Conservation (phyloP, 2,888 invertebrate species). For the Hirtodrosophila duncani region DNA sequence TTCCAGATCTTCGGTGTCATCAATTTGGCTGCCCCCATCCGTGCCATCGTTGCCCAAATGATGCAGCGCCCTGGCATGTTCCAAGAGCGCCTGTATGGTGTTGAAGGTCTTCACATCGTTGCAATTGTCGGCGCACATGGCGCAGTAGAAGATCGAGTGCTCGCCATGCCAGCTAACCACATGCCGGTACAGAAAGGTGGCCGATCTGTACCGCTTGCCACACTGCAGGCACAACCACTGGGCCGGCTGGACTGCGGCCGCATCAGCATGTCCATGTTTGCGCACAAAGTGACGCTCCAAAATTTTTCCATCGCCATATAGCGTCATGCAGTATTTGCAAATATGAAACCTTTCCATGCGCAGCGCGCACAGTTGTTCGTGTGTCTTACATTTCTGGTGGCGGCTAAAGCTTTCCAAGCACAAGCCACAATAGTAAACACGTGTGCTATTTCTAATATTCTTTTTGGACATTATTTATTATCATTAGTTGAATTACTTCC, state of each 20-base stretch:
- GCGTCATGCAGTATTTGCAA: slow-evolving; percentile 48
- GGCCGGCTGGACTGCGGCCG: no score
- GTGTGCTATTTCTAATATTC: no score
- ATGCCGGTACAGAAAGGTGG: slow-evolving; percentile 49
- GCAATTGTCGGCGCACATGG: slow-evolving; percentile 44
- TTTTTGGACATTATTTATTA: no score
- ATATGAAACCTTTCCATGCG: slow-evolving; percentile 35
- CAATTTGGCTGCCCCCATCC: slow-evolving; percentile 34
- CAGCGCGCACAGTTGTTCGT: slow-evolving; percentile 40
- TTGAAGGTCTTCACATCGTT: slow-evolving; percentile 45
- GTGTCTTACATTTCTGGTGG: slow-evolving; percentile 35
- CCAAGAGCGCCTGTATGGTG: slow-evolving; percentile 29
- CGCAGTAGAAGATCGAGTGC: slow-evolving; percentile 57
- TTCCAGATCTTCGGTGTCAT: slow-evolving; percentile 53
- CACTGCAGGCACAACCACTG: slow-evolving; percentile 51
- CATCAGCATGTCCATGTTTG: slow-evolving; percentile 43
- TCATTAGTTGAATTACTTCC: no score
- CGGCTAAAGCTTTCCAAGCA: slow-evolving; percentile 40
- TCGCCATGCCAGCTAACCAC: slow-evolving; percentile 55
- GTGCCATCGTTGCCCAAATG: slow-evolving; percentile 16
- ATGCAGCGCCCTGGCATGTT: slow-evolving; percentile 47
- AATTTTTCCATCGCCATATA: slow-evolving; percentile 46
- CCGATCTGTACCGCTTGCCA: slow-evolving; percentile 49
- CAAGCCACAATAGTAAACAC: slow-evolving; percentile 38
- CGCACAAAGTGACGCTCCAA: slow-evolving; percentile 43